A percentile compares a stretch with the other conserved stretches of the same genome.
Evolutionary conservation across 2,888 invertebrate species (phyloP).

Genomic region (Drosophila setosimentum): DNA sequence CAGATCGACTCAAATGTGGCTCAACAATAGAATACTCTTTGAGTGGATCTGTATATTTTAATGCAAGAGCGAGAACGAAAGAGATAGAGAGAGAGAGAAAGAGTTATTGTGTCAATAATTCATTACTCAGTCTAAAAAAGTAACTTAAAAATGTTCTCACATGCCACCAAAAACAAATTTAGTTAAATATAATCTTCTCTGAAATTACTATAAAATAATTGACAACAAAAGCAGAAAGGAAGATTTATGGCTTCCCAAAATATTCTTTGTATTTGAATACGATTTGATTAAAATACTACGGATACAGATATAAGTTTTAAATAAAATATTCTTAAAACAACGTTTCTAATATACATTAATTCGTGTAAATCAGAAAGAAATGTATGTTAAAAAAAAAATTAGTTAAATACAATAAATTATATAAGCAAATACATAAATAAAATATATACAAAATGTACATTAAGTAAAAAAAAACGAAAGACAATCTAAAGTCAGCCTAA

Average conservation of each 20-base stretch:
- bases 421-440: no score
- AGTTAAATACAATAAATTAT: no score
- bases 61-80: conserved; percentile 13
- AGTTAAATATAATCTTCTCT: neutral
- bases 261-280: neutral
- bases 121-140: neutral
- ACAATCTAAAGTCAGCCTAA: neutral
- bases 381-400: fast-evolving
- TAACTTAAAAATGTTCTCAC: fast-evolving
- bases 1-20: neutral
- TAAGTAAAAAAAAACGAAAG: neutral
- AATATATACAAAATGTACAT: no score
- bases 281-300: neutral
- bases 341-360: neutral
- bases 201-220: neutral
- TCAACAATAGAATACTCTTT: conserved; percentile 8
- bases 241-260: neutral
- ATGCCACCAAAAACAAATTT: neutral
- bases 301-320: neutral
- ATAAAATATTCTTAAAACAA: neutral
- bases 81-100: neutral
- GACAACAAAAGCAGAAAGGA: neutral
- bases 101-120: neutral
- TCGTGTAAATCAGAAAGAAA: no score
- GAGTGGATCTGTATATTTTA: neutral